phyloP scores from a whole-genome alignment of 2,797 vertebrate genomes.

The Pangasius mekongensis region DNA sequence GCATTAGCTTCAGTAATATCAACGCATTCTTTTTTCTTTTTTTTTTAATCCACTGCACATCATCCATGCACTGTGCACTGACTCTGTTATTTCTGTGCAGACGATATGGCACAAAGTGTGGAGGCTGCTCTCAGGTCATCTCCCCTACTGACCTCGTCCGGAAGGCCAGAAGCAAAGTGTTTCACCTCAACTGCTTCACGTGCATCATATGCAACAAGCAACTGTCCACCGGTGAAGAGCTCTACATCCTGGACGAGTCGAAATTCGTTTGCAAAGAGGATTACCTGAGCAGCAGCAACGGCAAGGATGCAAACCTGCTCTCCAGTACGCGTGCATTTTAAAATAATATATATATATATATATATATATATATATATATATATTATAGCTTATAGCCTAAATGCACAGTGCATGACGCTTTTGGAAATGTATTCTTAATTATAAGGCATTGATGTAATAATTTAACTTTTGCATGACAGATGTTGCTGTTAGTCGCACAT shows the following conservation, averaged over 20 bases:
- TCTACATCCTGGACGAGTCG: conserved; percentile 94
- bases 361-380: too few species aligned
- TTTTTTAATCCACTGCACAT: background rate
- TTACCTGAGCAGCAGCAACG: conserved; percentile 83
- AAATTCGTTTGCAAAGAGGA: conserved; percentile 97
- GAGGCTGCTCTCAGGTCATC: conserved; percentile 91
- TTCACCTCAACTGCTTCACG: conserved; percentile 96
- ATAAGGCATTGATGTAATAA: background rate
- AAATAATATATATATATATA: too few species aligned
- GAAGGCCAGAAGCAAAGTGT: conserved; percentile 92
- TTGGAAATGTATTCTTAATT: background rate
- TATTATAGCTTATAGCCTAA: too few species aligned
- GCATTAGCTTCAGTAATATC: too few species aligned
- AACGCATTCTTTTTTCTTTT: background rate
- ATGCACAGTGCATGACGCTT: background rate
- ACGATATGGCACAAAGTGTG: conserved; percentile 94
- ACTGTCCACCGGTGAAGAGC: conserved; percentile 94
- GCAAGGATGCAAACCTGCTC: conserved; percentile 89
- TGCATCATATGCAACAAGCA: conserved; percentile 97
- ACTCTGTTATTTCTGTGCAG: conserved; percentile 67
- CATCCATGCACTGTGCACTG: background rate
- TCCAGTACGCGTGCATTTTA: conserved; percentile 76
- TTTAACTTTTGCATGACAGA: background rate
- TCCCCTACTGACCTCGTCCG: conserved; percentile 93
- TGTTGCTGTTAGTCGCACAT: background rate